phyloP scores from a whole-genome alignment of 2,888 invertebrate species.

The Smittia sp. region DNA sequence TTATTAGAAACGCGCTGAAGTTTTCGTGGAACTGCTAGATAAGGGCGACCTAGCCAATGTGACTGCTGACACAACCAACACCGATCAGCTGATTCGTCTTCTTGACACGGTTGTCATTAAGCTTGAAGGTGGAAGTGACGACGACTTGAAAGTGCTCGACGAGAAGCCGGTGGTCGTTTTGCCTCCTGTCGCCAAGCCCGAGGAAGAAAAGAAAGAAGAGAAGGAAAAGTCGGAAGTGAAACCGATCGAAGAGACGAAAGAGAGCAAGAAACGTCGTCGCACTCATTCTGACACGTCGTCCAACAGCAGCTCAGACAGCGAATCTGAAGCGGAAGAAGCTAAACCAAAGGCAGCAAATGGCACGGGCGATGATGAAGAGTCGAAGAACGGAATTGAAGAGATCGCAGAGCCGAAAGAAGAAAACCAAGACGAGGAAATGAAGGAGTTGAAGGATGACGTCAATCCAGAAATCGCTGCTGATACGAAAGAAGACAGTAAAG shows the following conservation, averaged over 20 bases:
- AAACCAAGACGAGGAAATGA: conserved; percentile 43
- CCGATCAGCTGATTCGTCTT: conserved; percentile 76
- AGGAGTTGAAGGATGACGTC: conserved; percentile 43
- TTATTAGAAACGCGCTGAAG: conserved; percentile 76
- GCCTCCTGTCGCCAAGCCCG: conserved; percentile 47
- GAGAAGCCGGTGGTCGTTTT: conserved; percentile 55
- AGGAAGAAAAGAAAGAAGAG: conserved; percentile 42
- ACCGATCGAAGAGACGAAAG: conserved; percentile 53
- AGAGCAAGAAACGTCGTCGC: conserved; percentile 44
- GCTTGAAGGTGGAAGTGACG: conserved; percentile 88
- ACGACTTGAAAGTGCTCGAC: conserved; percentile 84
- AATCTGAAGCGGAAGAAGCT: conserved; percentile 48
- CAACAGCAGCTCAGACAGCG: conserved; percentile 56
- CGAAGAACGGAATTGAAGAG: conserved; percentile 36
- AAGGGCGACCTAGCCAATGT: conserved; percentile 71
- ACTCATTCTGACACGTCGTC: conserved; percentile 40
- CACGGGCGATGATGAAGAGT: conserved; percentile 42
- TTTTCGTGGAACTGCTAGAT: conserved; percentile 81
- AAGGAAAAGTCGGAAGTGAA: conserved; percentile 53
- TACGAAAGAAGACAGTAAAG: conserved; percentile 44
- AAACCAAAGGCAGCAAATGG: conserved; percentile 44
- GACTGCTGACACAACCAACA: conserved; percentile 81
- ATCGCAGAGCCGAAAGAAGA: conserved; percentile 42
- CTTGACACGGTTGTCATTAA: conserved; percentile 96
- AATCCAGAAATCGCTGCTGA: conserved; percentile 43